Conservation (phyloP, 2,797 vertebrate species). For the Microchirus variegatus region DNA sequence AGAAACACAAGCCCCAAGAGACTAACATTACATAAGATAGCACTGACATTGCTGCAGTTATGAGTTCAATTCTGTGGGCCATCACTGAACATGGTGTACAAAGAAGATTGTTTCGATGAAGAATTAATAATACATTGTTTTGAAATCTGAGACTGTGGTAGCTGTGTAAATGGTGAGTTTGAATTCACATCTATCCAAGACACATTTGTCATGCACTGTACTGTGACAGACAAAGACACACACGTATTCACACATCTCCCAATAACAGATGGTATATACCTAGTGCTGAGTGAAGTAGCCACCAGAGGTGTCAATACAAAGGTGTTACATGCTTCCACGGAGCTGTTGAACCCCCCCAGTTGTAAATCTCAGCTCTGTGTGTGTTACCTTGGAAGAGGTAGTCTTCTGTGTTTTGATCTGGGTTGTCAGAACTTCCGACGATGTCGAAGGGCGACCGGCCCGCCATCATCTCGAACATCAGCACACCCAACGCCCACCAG, state of each 20-base stretch:
- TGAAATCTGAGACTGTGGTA: conserved; percentile 8
- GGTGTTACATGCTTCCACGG: conserved; percentile 34
- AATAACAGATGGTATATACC: conserved; percentile 57
- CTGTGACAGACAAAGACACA: conserved; percentile 18
- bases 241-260: conserved; percentile 56
- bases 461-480: conserved; percentile 99
- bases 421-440: conserved; percentile 97
- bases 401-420: conserved; percentile 99
- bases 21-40: conserved; percentile 17
- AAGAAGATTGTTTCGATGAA: conserved; percentile 3
- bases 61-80: conserved; percentile 13
- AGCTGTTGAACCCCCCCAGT: not conserved
- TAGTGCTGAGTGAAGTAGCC: conserved; percentile 21
- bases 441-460: conserved; percentile 98
- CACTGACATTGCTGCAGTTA: conserved; percentile 23
- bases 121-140: not conserved
- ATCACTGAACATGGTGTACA: not conserved
- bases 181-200: conserved; percentile 8
- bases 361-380: not conserved
- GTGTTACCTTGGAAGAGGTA: conserved; percentile 96
- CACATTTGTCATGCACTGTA: conserved; percentile 9
- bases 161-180: not conserved
- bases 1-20: conserved; percentile 14
- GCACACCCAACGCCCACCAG: conserved; percentile 96
- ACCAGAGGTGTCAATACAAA: conserved; percentile 47